A percentile compares a stretch with the other conserved stretches of the same genome.
Conservation (phyloP, 2,113 vertebrate genomes). For the Chionis minor region DNA sequence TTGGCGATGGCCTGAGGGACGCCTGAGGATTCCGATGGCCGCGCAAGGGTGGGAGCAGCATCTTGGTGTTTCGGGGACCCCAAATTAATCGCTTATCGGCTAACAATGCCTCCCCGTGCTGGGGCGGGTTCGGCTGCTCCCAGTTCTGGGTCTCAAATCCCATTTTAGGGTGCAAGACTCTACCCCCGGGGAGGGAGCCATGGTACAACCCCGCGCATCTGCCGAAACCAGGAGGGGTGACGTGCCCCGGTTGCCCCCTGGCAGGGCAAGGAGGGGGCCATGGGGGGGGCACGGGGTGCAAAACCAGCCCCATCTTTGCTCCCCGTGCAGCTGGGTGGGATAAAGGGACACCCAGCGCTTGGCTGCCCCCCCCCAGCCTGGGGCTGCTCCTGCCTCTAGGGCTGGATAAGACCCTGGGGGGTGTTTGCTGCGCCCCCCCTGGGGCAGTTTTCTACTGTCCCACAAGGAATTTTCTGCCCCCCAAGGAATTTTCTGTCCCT, state of each 20-base stretch:
- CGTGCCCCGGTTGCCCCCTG: fast-evolving
- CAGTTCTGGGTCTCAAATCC: background rate
- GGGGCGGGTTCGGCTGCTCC: background rate
- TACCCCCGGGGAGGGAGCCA: background rate
- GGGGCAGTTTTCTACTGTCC: background rate
- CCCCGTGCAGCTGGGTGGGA: fast-evolving
- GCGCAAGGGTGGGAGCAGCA: background rate
- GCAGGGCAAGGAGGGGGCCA: fast-evolving
- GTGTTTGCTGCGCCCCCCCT: background rate
- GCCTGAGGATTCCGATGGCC: background rate
- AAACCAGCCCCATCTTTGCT: background rate
- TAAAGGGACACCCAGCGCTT: too few species aligned
- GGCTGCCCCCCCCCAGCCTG: background rate
- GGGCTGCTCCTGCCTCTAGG: background rate
- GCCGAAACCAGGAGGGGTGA: background rate
- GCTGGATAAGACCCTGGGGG: too few species aligned
- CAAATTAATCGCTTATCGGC: background rate
- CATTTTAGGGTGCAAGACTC: background rate
- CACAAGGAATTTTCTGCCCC: background rate
- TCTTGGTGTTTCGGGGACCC: background rate
- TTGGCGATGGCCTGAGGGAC: fast-evolving
- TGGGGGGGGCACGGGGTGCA: background rate
- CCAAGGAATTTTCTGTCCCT: background rate
- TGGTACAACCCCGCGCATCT: background rate
- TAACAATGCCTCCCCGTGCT: background rate